These are phyloP conservation scores for Cataglyphis cursor DNA, from an alignment of 2,888 invertebrate species.

Conservation along the genomic window DNA sequence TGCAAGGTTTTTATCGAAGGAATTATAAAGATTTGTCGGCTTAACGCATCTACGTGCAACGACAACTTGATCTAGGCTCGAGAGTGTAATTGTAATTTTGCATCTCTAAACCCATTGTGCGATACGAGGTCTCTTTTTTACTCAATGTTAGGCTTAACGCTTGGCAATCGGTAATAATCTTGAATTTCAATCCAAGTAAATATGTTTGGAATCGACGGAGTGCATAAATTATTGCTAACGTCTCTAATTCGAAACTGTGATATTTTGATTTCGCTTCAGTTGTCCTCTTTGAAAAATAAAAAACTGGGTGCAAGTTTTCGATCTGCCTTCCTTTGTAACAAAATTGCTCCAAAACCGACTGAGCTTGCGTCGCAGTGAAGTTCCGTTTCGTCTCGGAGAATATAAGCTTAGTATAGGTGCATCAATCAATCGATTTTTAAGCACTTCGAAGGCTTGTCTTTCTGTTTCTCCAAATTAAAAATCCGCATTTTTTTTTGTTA, in stretches of 20 bases:
- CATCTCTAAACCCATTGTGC: constrained; percentile 66
- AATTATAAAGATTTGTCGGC: constrained; percentile 59
- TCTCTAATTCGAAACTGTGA: constrained; percentile 81
- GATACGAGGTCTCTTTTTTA: constrained; percentile 65
- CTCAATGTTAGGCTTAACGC: constrained; percentile 65
- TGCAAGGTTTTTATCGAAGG: constrained; percentile 62
- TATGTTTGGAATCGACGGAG: constrained; percentile 75
- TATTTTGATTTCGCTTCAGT: constrained; percentile 74
- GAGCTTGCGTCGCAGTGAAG: constrained; percentile 9
- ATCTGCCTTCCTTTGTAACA: constrained; percentile 78
- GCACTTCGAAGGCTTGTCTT: constrained; percentile 64
- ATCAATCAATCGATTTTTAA: constrained; percentile 66
- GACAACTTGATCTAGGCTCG: constrained; percentile 58
- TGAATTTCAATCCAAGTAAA: constrained; percentile 71
- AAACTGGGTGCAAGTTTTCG: constrained; percentile 76
- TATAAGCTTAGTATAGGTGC: constrained; percentile 44
- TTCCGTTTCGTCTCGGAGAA: constrained; percentile 76
- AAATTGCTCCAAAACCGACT: constrained; percentile 77
- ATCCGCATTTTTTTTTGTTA: constrained; percentile 60
- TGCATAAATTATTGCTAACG: constrained; percentile 68
- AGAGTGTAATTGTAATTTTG: constrained; percentile 66
- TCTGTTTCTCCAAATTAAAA: constrained; percentile 75
- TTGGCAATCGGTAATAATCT: constrained; percentile 49
- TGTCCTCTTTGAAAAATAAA: constrained; percentile 79
- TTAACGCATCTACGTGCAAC: constrained; percentile 64